A percentile compares a stretch with the other conserved stretches of the same genome.
phyloP scores from a whole-genome alignment of 1,140 invertebrate species.

The Heliconius himera region DNA sequence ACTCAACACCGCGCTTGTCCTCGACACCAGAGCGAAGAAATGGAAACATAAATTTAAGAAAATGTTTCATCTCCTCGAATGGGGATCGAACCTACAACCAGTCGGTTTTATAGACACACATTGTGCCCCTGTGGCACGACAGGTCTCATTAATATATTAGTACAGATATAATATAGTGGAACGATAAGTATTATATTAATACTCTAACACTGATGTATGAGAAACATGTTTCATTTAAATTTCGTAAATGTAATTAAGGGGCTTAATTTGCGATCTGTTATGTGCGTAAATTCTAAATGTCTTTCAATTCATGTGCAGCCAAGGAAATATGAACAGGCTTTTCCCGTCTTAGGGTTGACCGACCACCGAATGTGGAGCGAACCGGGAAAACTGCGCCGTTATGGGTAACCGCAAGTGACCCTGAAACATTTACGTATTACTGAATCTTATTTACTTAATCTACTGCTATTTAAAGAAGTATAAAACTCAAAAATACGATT shows the following conservation, averaged over 20 bases:
- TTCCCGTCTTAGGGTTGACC: conserved; percentile 38
- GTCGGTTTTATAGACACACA: no score
- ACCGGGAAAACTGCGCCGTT: neutral
- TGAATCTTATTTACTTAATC: neutral
- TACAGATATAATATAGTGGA: no score
- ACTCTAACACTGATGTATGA: neutral
- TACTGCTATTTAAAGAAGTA: no score
- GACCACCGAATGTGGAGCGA: conserved; percentile 7
- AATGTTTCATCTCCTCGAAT: no score
- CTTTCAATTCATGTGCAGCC: conserved; percentile 53
- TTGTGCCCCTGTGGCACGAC: no score
- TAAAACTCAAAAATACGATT: no score
- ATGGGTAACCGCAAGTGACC: neutral
- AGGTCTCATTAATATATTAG: no score
- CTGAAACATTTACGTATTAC: neutral
- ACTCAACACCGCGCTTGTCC: no score
- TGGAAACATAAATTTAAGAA: no score
- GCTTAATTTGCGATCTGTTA: conserved; percentile 53
- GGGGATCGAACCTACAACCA: no score
- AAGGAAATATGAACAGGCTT: conserved; percentile 46
- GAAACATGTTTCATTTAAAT: conserved; percentile 47
- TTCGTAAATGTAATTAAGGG: conserved; percentile 55
- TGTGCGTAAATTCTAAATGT: conserved; percentile 53
- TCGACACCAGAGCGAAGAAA: no score
- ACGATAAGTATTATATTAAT: no score